Percentiles rank a stretch among this genome's conserved stretches.
These are phyloP conservation scores for Scolanthus callimorphus DNA, from an alignment of 92 coral and sea anemone species.

Conservation along the genomic window DNA sequence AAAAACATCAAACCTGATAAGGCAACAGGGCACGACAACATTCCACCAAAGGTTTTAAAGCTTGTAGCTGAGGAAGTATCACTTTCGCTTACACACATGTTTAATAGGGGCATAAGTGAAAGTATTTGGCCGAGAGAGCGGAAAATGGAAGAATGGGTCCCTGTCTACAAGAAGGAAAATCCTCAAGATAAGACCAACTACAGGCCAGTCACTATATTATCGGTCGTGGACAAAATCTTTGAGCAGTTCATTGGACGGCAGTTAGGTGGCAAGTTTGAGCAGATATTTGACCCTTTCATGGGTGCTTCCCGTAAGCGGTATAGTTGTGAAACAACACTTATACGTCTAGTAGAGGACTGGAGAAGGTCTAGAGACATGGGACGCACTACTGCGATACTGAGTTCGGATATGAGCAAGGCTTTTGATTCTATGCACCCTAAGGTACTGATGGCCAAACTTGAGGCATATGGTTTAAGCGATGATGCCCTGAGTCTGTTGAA, in stretches of 20 bases:
- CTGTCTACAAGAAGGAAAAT: constrained; percentile 26
- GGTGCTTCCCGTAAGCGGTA: constrained; percentile 36
- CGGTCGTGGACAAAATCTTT: constrained; percentile 1
- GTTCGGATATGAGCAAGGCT: constrained; percentile 50
- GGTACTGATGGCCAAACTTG: constrained; percentile 42
- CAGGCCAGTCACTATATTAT: constrained; percentile 22
- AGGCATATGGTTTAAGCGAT: constrained; percentile 36
- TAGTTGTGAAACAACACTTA: constrained; percentile 40
- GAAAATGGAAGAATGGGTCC: constrained; percentile 19
- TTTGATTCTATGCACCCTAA: constrained; percentile 59
- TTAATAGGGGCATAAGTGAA: constrained; percentile 5
- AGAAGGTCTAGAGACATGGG: constrained; percentile 23
- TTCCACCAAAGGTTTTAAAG: constrained; percentile 14
- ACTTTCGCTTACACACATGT: constrained; percentile 5
- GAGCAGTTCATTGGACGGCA: background rate
- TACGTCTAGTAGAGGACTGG: constrained; percentile 50
- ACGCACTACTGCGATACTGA: constrained; percentile 18
- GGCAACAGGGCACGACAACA: constrained; percentile 7
- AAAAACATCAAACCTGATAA: constrained; percentile 4
- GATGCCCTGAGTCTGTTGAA: constrained; percentile 18
- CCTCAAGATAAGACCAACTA: constrained; percentile 7
- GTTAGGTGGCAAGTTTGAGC: background rate
- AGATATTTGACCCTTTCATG: background rate
- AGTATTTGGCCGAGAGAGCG: constrained; percentile 1
- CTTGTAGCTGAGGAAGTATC: constrained; percentile 19